Base-by-base conservation (phyloP, 2,113 vertebrate genomes). In the Clarias magur region DNA sequence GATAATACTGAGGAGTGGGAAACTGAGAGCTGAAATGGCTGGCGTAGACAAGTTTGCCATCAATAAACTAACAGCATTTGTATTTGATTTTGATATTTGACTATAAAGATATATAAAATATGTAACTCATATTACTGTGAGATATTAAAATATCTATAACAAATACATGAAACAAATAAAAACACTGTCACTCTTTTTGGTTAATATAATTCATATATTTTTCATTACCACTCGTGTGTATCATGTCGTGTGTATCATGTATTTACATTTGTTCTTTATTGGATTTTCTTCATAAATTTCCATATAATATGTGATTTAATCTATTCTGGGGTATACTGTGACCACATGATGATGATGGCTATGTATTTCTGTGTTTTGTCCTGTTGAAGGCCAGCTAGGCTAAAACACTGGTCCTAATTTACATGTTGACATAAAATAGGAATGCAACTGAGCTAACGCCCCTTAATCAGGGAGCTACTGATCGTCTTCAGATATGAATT, bases 1-100 rank as follows among this genome's bases (percentile, higher is more conserved):
- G 68, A 57, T 80, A 79, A 83, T 60, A 89, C 93, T 92, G 92
- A 94, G 90, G 90, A 93, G 90, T 85, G 89, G 88, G 88, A 93
- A 93, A 92, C 67, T 7, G 85, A 91, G 81, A 83, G 85, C 54
- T 81, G 30, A 63, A 84, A 90, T 72, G 25, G 19, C 72, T 60
- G 34, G n/a, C 3, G 19, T 3, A 57, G 53, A 19, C 54, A 82
- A 27, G 12, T 54, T 53, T 67, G 25, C 73, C 73, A 79, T 86
- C 60, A 21, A 78, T 25, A 76, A 54, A 38, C 60, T 30, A 0
- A 25, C 78, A 21, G 30, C 25, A 80, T 34, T 57, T 88, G 80
- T 7, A 82, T 25, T 60, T 63, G n/a, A 42, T n/a, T 76, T n/a
- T 17, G 15, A 63, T 63, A 63, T 82, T 4, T 1, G 75, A 25